phyloP scores from a whole-genome alignment of 2,888 invertebrate species.

The Criorhina ranunculi region DNA sequence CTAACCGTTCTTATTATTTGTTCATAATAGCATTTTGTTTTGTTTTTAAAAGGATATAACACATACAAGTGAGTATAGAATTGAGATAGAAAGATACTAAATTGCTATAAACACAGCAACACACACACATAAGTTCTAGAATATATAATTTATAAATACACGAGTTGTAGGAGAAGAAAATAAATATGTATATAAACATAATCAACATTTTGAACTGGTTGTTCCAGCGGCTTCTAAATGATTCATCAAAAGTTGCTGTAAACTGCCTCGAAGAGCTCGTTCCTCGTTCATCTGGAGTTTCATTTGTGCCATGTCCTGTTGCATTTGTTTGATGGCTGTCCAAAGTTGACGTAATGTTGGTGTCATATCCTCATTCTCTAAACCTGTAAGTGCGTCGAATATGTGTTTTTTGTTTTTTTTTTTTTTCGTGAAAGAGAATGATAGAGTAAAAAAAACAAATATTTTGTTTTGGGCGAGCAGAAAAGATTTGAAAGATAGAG shows the following conservation, averaged over 20 bases:
- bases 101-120: slow-evolving; percentile 65
- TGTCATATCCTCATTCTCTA: slow-evolving; percentile 85
- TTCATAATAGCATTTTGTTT: slow-evolving; percentile 64
- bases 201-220: slow-evolving; percentile 79
- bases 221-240: slow-evolving; percentile 83
- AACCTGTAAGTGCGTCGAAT: slow-evolving; percentile 79
- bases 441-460: slow-evolving; percentile 37
- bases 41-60: slow-evolving; percentile 39
- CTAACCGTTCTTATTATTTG: slow-evolving; percentile 48
- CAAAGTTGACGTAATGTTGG: slow-evolving; percentile 84
- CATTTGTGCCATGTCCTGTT: slow-evolving; percentile 84
- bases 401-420: slow-evolving; percentile 45
- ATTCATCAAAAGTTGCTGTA: slow-evolving; percentile 84
- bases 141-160: slow-evolving; percentile 63
- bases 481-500: slow-evolving; percentile 21
- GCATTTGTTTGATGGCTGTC: slow-evolving; percentile 84
- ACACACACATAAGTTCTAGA: slow-evolving; percentile 60
- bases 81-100: slow-evolving; percentile 64
- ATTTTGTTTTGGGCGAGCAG: slow-evolving; percentile 26
- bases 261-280: slow-evolving; percentile 83
- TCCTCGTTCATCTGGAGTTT: slow-evolving; percentile 84
- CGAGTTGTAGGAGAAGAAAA: slow-evolving; percentile 46
- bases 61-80: slow-evolving; percentile 55
- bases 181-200: slow-evolving; percentile 25
- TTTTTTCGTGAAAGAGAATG: slow-evolving; percentile 36